These are phyloP conservation scores for Rattus rattus DNA, from an alignment of 2,113 vertebrate genomes.

Conservation along the genomic window DNA sequence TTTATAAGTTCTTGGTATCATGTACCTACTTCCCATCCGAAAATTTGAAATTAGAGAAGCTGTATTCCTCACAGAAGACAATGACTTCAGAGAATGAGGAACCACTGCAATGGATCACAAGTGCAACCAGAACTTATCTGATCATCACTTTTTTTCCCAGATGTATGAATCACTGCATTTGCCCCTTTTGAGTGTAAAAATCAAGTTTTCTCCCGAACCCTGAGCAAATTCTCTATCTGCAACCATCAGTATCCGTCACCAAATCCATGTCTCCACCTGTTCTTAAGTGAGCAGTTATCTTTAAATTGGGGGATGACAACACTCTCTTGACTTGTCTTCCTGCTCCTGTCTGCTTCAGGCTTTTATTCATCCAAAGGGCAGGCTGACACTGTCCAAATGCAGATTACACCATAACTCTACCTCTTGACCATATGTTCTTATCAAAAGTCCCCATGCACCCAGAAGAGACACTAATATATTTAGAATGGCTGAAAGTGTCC, in stretches of 20 bases:
- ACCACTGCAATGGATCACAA: background rate
- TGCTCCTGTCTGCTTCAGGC: background rate
- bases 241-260: background rate
- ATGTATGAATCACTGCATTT: background rate
- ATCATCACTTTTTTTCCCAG: background rate
- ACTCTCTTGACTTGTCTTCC: background rate
- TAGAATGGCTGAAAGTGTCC: background rate
- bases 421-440: too few species aligned
- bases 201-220: background rate
- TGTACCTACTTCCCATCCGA: accelerated
- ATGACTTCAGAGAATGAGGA: background rate
- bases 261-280: background rate
- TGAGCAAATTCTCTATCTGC: background rate
- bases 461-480: background rate
- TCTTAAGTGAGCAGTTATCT: background rate
- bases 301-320: background rate
- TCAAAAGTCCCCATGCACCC: background rate
- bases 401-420: background rate
- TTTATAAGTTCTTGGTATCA: background rate
- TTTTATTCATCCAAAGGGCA: background rate
- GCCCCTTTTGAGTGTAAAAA: background rate
- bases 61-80: background rate
- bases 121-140: background rate
- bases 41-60: background rate
- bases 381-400: background rate